A percentile compares a stretch with the other conserved stretches of the same genome.
These are phyloP conservation scores for Candoia aspera DNA, from an alignment of 2,113 vertebrate genomes.

Conservation along the genomic window DNA sequence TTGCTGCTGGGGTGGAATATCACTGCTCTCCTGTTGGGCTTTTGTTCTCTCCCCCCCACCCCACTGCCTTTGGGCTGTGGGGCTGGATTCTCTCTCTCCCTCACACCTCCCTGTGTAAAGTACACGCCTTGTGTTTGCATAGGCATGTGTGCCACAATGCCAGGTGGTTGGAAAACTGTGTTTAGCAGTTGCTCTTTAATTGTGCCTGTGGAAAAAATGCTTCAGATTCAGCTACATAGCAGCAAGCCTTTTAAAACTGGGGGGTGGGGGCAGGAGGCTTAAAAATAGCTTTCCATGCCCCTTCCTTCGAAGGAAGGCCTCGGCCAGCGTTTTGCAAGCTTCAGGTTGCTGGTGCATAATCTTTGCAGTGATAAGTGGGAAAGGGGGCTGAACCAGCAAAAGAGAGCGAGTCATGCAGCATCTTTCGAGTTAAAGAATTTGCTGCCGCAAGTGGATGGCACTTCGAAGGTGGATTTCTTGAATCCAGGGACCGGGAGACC, in stretches of 20 bases:
- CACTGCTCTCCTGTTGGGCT: background rate
- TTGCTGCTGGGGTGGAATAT: no score
- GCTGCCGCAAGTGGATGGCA: no score
- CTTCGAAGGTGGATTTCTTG: background rate
- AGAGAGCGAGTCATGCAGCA: background rate
- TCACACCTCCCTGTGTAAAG: background rate
- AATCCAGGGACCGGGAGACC: no score
- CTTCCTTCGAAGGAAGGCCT: background rate
- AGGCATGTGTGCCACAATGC: background rate
- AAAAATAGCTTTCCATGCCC: background rate
- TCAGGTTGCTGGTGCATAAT: background rate
- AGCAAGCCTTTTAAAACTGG: background rate
- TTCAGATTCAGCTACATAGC: background rate
- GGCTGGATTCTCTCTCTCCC: background rate
- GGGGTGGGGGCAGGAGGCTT: background rate
- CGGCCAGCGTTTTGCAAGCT: no score
- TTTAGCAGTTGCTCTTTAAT: constrained; percentile 16
- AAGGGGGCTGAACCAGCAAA: background rate
- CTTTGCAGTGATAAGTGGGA: background rate
- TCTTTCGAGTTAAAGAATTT: background rate
- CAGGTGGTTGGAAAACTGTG: constrained; percentile 11
- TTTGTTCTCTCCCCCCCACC: background rate
- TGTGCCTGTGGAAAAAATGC: background rate
- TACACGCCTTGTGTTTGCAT: background rate
- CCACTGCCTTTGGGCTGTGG: background rate